phyloP scores from a whole-genome alignment of 2,113 vertebrate genomes.

The Oreochromis tanganicae region DNA sequence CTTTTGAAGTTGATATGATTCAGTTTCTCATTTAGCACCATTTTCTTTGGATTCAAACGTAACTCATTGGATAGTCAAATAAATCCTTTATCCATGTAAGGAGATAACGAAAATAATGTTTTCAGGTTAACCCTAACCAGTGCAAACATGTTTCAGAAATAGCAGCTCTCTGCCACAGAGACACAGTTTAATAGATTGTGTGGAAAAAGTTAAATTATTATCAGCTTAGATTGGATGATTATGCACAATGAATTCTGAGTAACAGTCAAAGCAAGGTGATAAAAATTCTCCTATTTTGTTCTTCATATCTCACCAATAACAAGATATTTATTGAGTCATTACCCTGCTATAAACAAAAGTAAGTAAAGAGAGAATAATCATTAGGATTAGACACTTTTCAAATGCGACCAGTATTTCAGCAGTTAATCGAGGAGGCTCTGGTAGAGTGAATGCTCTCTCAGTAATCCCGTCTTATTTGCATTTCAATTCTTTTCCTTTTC shows the following conservation, averaged over 20 bases:
- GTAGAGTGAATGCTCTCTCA: constrained; percentile 68
- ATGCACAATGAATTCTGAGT: not conserved
- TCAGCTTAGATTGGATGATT: constrained; percentile 12
- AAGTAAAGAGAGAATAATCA: constrained; percentile 27
- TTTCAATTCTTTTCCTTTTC: constrained; percentile 72
- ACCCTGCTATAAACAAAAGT: constrained; percentile 25
- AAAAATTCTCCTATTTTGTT: not conserved
- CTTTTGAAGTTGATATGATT: constrained; percentile 71
- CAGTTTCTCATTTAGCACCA: constrained; percentile 60
- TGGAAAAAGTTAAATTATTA: constrained; percentile 2
- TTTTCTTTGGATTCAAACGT: constrained; percentile 56
- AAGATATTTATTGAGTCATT: constrained; percentile 10
- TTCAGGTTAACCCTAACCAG: constrained; percentile 2
- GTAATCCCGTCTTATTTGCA: constrained; percentile 77
- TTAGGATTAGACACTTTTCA: constrained; percentile 22
- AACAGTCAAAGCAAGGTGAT: not conserved
- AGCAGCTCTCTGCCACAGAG: not conserved
- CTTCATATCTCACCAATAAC: not conserved
- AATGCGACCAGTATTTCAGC: constrained; percentile 52
- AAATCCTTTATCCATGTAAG: constrained; percentile 11
- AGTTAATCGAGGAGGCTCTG: constrained; percentile 54
- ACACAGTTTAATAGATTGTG: not conserved
- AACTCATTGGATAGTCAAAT: constrained; percentile 24
- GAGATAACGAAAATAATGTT: not conserved
- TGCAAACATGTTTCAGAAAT: constrained; percentile 7